Percentiles rank a stretch among this genome's conserved stretches.
Conservation (phyloP, 2,888 invertebrate species). For the Machimus rusticus region DNA sequence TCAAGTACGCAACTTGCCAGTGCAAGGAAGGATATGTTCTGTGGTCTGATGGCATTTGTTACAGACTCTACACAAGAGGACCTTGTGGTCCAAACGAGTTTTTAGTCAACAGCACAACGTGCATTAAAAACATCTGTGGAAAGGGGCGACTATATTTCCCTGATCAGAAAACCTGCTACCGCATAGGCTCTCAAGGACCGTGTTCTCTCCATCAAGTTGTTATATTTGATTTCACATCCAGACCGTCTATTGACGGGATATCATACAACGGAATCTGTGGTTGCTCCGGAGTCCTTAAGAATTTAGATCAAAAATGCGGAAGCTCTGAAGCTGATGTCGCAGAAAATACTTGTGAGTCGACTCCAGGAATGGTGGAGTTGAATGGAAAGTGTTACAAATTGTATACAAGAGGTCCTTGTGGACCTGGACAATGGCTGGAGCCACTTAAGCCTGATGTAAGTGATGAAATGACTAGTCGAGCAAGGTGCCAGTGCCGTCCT, state of each 20-base stretch:
- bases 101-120: conserved; percentile 73
- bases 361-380: conserved; percentile 71
- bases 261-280: conserved; percentile 85
- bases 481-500: conserved; percentile 76
- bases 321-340: conserved; percentile 50
- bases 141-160: conserved; percentile 81
- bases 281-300: conserved; percentile 67
- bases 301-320: conserved; percentile 60
- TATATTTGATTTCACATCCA: conserved; percentile 80
- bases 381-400: conserved; percentile 78
- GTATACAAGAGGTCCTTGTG: conserved; percentile 80
- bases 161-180: conserved; percentile 75
- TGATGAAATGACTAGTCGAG: conserved; percentile 55
- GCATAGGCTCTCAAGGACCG: conserved; percentile 79
- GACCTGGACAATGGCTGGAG: conserved; percentile 74
- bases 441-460: conserved; percentile 63
- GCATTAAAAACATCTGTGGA: conserved; percentile 75
- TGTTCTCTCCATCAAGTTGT: conserved; percentile 77
- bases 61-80: conserved; percentile 80
- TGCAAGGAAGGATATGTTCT: conserved; percentile 75
- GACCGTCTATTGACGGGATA: conserved; percentile 80
- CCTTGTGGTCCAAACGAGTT: conserved; percentile 76
- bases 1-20: conserved; percentile 67
- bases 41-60: conserved; percentile 75
- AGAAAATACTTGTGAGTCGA: conserved; percentile 66